Base-by-base conservation (phyloP, 2,888 invertebrate genomes). In the Vanessa cardui region DNA sequence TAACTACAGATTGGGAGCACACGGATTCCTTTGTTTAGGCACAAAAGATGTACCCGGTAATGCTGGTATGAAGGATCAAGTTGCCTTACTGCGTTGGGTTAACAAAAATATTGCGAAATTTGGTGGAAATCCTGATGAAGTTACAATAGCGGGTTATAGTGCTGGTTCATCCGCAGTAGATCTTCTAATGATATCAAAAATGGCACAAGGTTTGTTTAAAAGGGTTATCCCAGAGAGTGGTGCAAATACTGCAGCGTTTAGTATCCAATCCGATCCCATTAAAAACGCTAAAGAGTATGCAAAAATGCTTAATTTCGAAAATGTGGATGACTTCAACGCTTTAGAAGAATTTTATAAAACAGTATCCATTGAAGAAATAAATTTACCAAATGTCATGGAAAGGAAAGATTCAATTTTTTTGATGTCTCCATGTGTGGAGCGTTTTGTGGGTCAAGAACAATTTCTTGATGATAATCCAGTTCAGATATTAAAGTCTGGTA, bases 301-400 rank as follows among this genome's bases (percentile, higher is more conserved):
- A 0, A 75, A 67, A 54, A 8, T 45, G 31, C 60, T 80, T 1
- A 80, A 79, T 31, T 79, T 81, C 54, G 63, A 72, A 8, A 70
- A 81, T 8, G 72, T 78, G 0, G 77, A 84, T 45, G 78, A 86
- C 46, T 64, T 84, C 65, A 66, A 62, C n/a, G 71, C 78, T 6
- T 72, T 87, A 12, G 83, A 84, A 78, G 50, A 80, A 2, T 88
- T 86, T 68, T 87, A 81, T 61, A 84, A 77, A 62, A 78, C 74
- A 6, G 56, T 75, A 0, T 46, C 83, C 0, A 74, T 75, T 39
- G 81, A 83, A 18, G 6, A 71, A n/a, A 72, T 88, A 39, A 75
- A 71, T 18, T 66, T 74, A 21, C 72, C 72, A 45, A 0, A 64
- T 4, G 76, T 78, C 59, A 33, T 77, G 6, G 52, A 69, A 54